phyloP scores from a whole-genome alignment of 1,140 invertebrate species.

The Eubasilissa regina region DNA sequence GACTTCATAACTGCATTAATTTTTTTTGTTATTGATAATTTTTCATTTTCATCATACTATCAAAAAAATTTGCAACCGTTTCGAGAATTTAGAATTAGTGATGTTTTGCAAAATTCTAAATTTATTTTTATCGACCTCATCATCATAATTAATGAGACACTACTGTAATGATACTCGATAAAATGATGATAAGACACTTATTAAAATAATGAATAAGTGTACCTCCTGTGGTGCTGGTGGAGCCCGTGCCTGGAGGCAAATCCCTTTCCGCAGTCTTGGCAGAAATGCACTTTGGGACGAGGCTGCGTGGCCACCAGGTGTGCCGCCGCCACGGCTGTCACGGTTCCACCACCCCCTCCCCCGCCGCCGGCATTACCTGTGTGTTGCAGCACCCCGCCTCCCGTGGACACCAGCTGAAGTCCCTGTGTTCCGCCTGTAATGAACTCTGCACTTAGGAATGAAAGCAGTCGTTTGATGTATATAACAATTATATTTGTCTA shows the following conservation, averaged over 20 bases:
- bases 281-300: slow-evolving; percentile 84
- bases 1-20: no score
- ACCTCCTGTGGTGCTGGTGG: slow-evolving; percentile 80
- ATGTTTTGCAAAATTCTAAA: no score
- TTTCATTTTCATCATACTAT: no score
- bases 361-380: slow-evolving; percentile 37
- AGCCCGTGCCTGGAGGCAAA: slow-evolving; percentile 88
- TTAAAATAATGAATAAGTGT: slow-evolving; percentile 37
- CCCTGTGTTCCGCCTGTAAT: slow-evolving; percentile 42
- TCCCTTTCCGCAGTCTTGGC: slow-evolving; percentile 86
- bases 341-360: not conserved
- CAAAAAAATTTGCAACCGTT: no score
- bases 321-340: not conserved
- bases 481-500: no score
- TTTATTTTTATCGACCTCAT: no score
- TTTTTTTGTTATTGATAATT: no score
- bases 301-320: slow-evolving; percentile 37
- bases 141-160: not conserved
- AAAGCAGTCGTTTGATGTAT: no score
- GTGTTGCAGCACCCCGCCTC: slow-evolving; percentile 62
- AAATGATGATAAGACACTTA: not conserved
- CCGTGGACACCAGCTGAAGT: slow-evolving; percentile 60
- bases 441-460: not conserved
- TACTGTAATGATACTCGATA: not conserved
- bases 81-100: no score